phyloP scores from a whole-genome alignment of 2,888 invertebrate species.

The Actias luna region DNA sequence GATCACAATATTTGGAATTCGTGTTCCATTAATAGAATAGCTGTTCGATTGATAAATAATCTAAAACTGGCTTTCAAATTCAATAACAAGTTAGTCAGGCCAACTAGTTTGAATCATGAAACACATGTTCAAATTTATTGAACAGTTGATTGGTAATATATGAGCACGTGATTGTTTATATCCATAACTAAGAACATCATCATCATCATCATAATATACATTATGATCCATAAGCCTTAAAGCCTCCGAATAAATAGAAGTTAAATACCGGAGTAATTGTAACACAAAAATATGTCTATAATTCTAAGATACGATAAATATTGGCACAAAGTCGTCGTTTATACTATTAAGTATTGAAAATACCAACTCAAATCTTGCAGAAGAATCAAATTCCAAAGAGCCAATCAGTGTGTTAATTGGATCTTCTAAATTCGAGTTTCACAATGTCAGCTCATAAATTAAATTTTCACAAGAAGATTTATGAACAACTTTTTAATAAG shows the following conservation, averaged over 20 bases:
- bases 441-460: constrained; percentile 22
- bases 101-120: background rate
- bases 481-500: constrained; percentile 23
- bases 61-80: background rate
- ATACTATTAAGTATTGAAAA: constrained; percentile 24
- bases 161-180: background rate
- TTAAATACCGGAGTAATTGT: too few relatives aligned
- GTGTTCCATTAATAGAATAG: too few relatives aligned
- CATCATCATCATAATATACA: too few relatives aligned
- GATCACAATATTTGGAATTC: background rate
- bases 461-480: constrained; percentile 21
- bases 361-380: constrained; percentile 38
- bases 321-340: background rate
- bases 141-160: background rate
- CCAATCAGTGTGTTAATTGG: constrained; percentile 22
- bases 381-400: background rate
- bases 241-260: too few relatives aligned
- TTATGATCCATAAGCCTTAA: too few relatives aligned
- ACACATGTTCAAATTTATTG: background rate
- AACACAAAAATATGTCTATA: background rate
- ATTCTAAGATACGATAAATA: background rate
- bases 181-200: too few relatives aligned
- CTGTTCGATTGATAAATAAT: background rate
- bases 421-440: constrained; percentile 17
- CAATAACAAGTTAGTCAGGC: background rate